A percentile compares a stretch with the other conserved stretches of the same genome.
These are phyloP conservation scores for Sardinella longiceps DNA, from an alignment of 2,797 vertebrate genomes.

Conservation along the genomic window DNA sequence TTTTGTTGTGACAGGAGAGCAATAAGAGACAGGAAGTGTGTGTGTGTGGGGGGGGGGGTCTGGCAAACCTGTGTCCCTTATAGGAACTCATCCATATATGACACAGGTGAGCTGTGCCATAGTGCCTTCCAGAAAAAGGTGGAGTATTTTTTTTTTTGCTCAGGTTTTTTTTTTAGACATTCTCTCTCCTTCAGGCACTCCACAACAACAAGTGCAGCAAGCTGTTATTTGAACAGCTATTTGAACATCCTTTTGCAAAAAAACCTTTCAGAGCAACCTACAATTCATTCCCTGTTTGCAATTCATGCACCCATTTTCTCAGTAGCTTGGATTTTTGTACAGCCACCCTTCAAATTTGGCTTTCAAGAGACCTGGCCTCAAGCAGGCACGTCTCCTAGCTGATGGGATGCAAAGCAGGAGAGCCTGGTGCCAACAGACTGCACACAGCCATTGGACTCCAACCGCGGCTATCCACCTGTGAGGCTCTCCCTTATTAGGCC, in stretches of 20 bases:
- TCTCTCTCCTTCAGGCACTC: neutral
- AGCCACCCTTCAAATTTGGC: neutral
- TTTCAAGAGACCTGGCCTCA: neutral
- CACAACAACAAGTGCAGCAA: neutral
- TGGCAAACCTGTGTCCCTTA: too few relatives aligned
- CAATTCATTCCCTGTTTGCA: neutral
- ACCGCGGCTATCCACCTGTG: neutral
- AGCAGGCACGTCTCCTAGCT: neutral
- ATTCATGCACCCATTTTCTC: neutral
- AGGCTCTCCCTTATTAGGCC: conserved; percentile 10
- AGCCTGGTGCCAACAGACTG: neutral
- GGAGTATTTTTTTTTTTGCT: too few relatives aligned
- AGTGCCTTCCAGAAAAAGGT: too few relatives aligned
- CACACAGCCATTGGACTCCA: neutral
- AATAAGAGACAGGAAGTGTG: too few relatives aligned
- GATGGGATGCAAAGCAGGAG: neutral
- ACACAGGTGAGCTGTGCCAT: too few relatives aligned
- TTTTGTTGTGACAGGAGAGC: neutral
- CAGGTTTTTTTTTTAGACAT: neutral
- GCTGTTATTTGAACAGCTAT: neutral
- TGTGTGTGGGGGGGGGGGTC: too few relatives aligned
- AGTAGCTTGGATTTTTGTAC: neutral
- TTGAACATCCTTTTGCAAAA: neutral
- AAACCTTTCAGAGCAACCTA: neutral
- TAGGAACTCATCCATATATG: too few relatives aligned